phyloP scores from a whole-genome alignment of 2,797 vertebrate species.

The Mastacembelus armatus region DNA sequence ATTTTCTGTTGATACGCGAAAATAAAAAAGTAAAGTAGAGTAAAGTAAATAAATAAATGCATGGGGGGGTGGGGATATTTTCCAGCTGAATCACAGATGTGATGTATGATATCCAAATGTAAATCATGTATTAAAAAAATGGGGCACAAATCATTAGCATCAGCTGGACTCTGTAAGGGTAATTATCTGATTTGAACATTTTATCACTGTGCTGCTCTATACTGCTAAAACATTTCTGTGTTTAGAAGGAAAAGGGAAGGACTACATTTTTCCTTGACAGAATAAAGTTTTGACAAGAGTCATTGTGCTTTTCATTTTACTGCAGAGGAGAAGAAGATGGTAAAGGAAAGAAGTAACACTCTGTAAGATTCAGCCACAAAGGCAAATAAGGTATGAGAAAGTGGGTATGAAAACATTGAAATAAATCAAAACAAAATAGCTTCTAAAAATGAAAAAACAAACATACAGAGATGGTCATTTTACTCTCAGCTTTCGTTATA shows the following conservation, averaged over 20 bases:
- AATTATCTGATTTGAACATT: neutral
- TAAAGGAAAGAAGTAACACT: neutral
- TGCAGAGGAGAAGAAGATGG: neutral
- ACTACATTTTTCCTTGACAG: neutral
- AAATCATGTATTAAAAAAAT: too few species aligned
- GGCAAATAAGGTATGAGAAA: neutral
- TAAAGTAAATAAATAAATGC: neutral
- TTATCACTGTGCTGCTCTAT: neutral
- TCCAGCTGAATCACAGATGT: too few species aligned
- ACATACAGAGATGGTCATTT: too few species aligned
- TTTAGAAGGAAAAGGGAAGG: neutral
- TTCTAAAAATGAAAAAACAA: too few species aligned
- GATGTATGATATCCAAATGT: too few species aligned
- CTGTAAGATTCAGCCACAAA: neutral
- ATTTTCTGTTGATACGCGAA: too few species aligned
- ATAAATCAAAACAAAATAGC: too few species aligned
- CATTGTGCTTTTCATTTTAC: neutral
- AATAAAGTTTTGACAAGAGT: neutral
- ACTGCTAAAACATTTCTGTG: neutral
- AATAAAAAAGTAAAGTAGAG: too few species aligned
- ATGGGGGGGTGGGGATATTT: neutral
- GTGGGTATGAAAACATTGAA: neutral
- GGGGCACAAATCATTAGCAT: neutral
- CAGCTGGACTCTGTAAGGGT: too few species aligned
- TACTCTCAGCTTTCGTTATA: too few species aligned